Evolutionary conservation across 2,888 invertebrate genomes (phyloP), one percentile per base, ranked within the genome.

Genomic region (Sepiola atlantica): DNA sequence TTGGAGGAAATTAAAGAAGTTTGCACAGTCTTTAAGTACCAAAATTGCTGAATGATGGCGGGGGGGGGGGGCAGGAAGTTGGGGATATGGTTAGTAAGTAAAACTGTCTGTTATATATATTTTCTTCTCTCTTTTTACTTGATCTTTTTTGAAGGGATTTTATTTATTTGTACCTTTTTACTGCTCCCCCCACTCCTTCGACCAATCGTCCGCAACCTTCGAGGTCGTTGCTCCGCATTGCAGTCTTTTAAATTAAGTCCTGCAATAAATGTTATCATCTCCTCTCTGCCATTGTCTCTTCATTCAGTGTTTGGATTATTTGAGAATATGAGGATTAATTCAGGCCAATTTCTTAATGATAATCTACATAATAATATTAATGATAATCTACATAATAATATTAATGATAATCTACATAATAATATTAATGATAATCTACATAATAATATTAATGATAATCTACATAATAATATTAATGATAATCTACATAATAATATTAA

Each of bases 1-100:
- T 77, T n/a, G 77, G 77, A 77, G 77, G 77, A 77, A 77, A 77
- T 77, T 77, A 77, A 77, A 77, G n/a, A 77, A 77, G 77, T 77
- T n/a, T 77, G n/a, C n/a, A 77, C 77, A 77, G n/a, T 77, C 77
- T 77, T 77, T n/a, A 77, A 77, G 77, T n/a, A n/a, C 8, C 77
- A n/a, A 18, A 14, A 77, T 77, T 77, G 77, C n/a, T 0, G 28
- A 77, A 12, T 77, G 61, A 0, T 10, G 28, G 24, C 2, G 14
- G 77, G 0, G 20, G 10, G n/a, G n/a, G n/a, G n/a, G 1, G n/a
- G 14, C 2, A 4, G n/a, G 77, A 10, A n/a, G 45, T 8, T n/a
- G 24, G n/a, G n/a, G n/a, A n/a, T 12, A 14, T 77, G 12, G 20
- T 14, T 77, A n/a, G n/a, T 16, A 16, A 77, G n/a, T 16, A n/a